phyloP scores from a whole-genome alignment of 1,140 invertebrate species.

The Arctopsyche grandis region DNA sequence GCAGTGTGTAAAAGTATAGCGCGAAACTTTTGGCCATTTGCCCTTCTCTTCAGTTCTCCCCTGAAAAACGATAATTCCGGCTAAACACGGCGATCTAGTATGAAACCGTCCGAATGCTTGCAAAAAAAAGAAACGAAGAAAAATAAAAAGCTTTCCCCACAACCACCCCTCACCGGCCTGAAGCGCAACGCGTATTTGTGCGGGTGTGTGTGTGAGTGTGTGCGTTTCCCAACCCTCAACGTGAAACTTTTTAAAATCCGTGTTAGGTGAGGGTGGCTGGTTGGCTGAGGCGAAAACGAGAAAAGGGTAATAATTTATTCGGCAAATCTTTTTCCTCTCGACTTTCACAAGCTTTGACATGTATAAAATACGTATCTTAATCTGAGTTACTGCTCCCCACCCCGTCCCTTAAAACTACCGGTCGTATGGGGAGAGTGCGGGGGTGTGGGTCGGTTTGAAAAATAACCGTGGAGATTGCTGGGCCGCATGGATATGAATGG shows the following conservation, averaged over 20 bases:
- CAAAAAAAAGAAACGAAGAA: conserved; percentile 38
- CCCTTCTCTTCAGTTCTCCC: conserved; percentile 27
- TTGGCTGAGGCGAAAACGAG: conserved; percentile 48
- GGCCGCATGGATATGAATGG: conserved; percentile 48
- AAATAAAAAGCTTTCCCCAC: conserved; percentile 42
- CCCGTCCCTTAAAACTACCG: conserved; percentile 21
- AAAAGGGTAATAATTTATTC: conserved; percentile 58
- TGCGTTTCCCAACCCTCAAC: conserved; percentile 7
- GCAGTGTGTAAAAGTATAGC: conserved; percentile 34
- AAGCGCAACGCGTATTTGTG: conserved; percentile 29
- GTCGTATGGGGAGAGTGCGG: neutral
- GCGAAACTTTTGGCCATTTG: conserved; percentile 48
- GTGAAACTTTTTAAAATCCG: conserved; percentile 61
- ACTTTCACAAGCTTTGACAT: conserved; percentile 59
- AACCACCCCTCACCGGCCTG: neutral
- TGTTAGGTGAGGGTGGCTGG: conserved; percentile 40
- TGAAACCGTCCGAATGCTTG: conserved; percentile 48
- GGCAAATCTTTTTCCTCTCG: conserved; percentile 58
- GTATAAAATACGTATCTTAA: conserved; percentile 61
- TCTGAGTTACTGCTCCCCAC: conserved; percentile 53
- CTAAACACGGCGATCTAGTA: conserved; percentile 52
- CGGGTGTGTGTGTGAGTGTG: neutral
- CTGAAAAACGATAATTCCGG: conserved; percentile 51
- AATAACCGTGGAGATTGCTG: conserved; percentile 53
- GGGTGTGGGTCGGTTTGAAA: conserved; percentile 43